Evolutionary conservation across 2,113 vertebrate species (phyloP), one percentile per base, ranked within the genome.

Genomic region (Polyodon spathula): DNA sequence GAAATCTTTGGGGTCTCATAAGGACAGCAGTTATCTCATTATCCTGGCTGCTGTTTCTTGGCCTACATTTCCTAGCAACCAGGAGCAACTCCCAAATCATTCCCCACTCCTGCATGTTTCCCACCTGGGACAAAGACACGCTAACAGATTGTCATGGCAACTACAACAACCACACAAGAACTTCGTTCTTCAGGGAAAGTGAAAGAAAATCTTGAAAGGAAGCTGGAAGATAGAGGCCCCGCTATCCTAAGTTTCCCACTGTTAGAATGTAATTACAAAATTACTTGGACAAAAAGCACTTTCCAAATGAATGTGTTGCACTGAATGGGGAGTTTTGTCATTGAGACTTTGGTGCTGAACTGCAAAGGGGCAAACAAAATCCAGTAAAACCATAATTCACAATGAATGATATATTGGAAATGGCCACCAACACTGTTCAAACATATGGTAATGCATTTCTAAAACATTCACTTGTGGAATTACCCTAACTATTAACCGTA

Each of bases 81-180:
- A 81, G 76, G 74, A 84, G 62, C 67, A 81, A 84, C 67, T 74
- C 76, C 66, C 70, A 81, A 90, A 86, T 84, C 43, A 91, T 90
- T 77, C 84, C 73, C 75, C 73, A 78, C 63, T 85, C 78, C 67
- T 75, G 63, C 63, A 69, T 68, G 70, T 76, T 84, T 89, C 79
- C 84, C 84, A 89, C 88, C 88, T 90, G 87, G 77, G 76, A 91
- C 88, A 89, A 89, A 88, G 85, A 74, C 79, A 71, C 75, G 70
- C 14, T 14, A 73, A 16, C 14, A 59, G 58, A 76, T 70, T 63
- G 57, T 81, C 88, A 87, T 87, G 84, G 83, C 82, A 90, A 91
- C 89, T 61, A 66, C 41, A 71, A 67, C 74, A 66, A 69, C 65
- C 17, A 77, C 61, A 71, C 70, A 89, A 81, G 74, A 78, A 73